Evolutionary conservation across 2,797 vertebrate species (phyloP).

Genomic region (Clarias laeviceps): DNA sequence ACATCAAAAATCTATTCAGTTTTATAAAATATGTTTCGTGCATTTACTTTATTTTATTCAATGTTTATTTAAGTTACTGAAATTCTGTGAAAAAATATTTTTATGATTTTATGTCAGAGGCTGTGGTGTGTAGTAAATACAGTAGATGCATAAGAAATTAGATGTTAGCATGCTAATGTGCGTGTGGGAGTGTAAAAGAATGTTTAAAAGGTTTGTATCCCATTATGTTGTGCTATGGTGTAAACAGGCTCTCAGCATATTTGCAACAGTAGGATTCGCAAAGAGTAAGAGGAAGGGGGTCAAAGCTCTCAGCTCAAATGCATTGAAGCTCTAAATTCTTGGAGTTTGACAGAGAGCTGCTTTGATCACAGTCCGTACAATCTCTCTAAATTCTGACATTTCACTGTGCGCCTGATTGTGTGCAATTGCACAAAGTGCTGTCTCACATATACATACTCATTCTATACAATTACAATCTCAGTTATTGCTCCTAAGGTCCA

Average conservation of each 20-base stretch:
- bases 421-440: neutral
- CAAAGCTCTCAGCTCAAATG: constrained; percentile 20
- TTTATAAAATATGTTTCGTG: neutral
- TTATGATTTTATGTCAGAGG: neutral
- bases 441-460: constrained; percentile 1
- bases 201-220: constrained; percentile 12
- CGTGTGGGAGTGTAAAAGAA: neutral
- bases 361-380: constrained; percentile 20
- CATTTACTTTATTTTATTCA: neutral
- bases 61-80: neutral
- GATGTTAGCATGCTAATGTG: neutral
- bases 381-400: constrained; percentile 6
- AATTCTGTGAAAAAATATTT: neutral
- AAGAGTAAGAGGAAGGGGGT: constrained; percentile 10
- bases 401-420: neutral
- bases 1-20: neutral
- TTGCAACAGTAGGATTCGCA: neutral
- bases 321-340: constrained; percentile 38
- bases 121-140: neutral
- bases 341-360: constrained; percentile 23
- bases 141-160: neutral
- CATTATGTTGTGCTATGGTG: neutral
- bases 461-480: neutral
- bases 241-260: neutral
- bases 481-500: neutral